Conservation (phyloP, 2,888 invertebrate species). For the Linnaemya tessellans region DNA sequence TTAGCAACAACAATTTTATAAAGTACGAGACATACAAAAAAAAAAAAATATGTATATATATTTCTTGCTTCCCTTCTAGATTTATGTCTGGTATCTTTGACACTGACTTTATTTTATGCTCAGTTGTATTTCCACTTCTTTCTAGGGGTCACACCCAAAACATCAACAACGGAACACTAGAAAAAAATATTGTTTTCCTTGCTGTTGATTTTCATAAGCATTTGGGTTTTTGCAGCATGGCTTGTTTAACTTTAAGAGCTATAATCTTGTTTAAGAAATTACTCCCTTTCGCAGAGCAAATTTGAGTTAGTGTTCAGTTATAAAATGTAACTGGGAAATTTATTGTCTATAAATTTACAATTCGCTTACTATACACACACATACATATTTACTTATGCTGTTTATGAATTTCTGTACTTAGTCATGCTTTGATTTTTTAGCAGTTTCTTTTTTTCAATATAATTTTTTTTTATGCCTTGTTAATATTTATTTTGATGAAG, state of each 20-base stretch:
- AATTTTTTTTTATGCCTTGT: not conserved
- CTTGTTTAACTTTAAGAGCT: conserved; percentile 58
- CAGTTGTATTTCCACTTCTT: conserved; percentile 23
- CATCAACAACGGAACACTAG: conserved; percentile 7
- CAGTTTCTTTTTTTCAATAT: not conserved
- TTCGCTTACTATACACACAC: not conserved
- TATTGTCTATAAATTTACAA: not conserved
- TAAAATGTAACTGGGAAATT: not conserved
- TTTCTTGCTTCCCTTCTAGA: conserved; percentile 28
- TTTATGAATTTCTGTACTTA: not conserved
- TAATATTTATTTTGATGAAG: conserved; percentile 21
- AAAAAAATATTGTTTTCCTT: conserved; percentile 4
- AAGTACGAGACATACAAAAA: conserved; percentile 8
- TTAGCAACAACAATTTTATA: conserved; percentile 1
- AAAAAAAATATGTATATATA: too few relatives aligned
- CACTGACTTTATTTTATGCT: conserved; percentile 59
- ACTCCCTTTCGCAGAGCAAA: not conserved
- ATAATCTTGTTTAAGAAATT: conserved; percentile 32
- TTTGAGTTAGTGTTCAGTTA: not conserved
- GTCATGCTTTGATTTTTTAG: conserved; percentile 6
- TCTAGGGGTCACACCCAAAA: conserved; percentile 58
- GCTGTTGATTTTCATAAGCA: conserved; percentile 16
- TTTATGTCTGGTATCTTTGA: conserved; percentile 61
- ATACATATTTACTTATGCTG: not conserved
- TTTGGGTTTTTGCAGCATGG: conserved; percentile 41